Conservation (phyloP, 2,113 vertebrate genomes). For the Pavo muticus region DNA sequence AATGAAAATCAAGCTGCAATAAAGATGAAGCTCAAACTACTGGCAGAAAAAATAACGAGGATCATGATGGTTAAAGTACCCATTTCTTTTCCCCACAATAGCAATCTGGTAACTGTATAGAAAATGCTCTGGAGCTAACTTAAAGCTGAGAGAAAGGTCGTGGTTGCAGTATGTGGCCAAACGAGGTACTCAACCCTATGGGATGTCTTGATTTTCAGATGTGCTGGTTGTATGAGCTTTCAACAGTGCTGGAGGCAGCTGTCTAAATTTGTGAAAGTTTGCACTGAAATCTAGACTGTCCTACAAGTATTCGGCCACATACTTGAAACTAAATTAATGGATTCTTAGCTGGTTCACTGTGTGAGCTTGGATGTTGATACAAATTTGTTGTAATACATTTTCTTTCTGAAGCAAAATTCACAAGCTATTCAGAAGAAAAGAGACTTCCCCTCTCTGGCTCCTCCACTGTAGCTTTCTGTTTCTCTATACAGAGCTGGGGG, state of each 20-base stretch:
- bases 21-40: not conserved
- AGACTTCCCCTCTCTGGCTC: not conserved
- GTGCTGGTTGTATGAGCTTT: not conserved
- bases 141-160: not conserved
- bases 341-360: not conserved
- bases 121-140: not conserved
- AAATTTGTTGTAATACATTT: not conserved
- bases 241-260: not conserved
- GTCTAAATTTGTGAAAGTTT: constrained; percentile 2
- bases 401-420: not conserved
- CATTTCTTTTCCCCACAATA: not conserved
- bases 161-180: constrained; percentile 11
- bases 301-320: not conserved
- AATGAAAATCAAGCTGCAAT: not conserved
- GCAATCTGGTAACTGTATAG: not conserved
- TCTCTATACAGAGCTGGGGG: not conserved
- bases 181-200: not conserved
- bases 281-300: not conserved
- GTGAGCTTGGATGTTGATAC: not conserved
- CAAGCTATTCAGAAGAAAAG: not conserved
- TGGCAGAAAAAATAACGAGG: not conserved
- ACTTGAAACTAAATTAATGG: not conserved
- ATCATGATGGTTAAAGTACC: not conserved
- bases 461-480: not conserved
- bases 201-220: constrained; percentile 33